Evolutionary conservation across 2,113 vertebrate genomes (phyloP), one percentile per base, ranked within the genome.

Genomic region (Mus pahari): DNA sequence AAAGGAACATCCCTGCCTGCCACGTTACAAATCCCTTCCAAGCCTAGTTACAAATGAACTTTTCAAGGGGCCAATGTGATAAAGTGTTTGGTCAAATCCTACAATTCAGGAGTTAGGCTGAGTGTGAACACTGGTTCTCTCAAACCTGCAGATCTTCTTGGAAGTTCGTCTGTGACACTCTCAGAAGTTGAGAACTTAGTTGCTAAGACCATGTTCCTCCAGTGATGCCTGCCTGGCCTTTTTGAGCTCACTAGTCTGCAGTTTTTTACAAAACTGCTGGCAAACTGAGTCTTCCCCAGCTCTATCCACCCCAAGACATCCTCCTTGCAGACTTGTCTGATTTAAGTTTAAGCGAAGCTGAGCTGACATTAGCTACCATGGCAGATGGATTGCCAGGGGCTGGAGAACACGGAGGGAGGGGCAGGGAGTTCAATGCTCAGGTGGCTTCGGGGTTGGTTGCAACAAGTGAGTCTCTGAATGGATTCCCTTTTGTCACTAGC

Each of bases 321-420:
- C 42, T 87, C 81, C 90, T 55, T 68, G 42, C 92, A 95, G 87
- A 96, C 36, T 84, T 94, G 58, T 26, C 94, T 26, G 19, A 84
- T 36, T 64, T 68, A 70, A 77, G 19, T 81, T 87, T 60, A 96
- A 96, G 66, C 82, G 75, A 94, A 93, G 91, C 92, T 39, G 53
- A 92, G 90, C 87, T 95, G 73, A 89, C 70, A 70, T 73, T 60
- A 88, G 95, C 89, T 86, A 66, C 66, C 64, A 50, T 5, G 26
- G 58, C 90, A 86, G 66, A 93, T 50, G 83, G 73, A 81, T 62
- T 92, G 86, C 36, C 94, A 64, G 50, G 53, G 60, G 3, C 77
- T 42, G 55, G 36, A 75, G 48, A 31, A 92, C 86, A 73, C 53
- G n/a, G 13, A 39, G 26, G n/a, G 13, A 39, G 26, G 50, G 33